Conservation (phyloP, 1,140 invertebrate species). For the Drosophila bocqueti region DNA sequence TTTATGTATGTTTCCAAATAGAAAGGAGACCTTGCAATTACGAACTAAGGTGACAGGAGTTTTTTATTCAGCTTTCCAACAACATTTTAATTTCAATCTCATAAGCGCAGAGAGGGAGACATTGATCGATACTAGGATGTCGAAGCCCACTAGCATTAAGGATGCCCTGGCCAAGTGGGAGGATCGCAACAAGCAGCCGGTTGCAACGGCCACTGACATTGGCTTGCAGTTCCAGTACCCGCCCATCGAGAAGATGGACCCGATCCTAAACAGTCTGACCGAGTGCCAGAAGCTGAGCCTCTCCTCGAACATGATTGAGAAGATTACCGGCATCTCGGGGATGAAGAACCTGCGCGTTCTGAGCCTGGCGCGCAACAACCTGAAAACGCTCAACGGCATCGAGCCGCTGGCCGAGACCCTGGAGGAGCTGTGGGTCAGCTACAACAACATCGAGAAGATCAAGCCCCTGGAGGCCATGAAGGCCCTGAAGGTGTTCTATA, state of each 20-base stretch:
- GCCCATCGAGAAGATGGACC: constrained; percentile 93
- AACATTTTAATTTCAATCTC: neutral
- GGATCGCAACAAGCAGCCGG: constrained; percentile 89
- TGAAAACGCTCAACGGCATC: constrained; percentile 94
- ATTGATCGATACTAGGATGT: constrained; percentile 29
- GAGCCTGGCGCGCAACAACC: constrained; percentile 94
- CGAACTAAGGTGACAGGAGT: no score
- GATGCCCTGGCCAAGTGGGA: constrained; percentile 93
- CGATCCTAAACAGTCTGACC: constrained; percentile 87
- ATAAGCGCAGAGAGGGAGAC: neutral
- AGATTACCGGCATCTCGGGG: constrained; percentile 91
- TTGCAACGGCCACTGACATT: constrained; percentile 90
- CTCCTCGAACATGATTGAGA: constrained; percentile 97
- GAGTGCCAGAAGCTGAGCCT: constrained; percentile 93
- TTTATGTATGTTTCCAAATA: neutral
- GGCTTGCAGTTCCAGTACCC: constrained; percentile 92
- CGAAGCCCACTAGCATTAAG: constrained; percentile 89
- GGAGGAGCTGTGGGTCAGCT: constrained; percentile 97
- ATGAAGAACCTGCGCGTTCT: constrained; percentile 94
- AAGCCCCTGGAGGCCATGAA: constrained; percentile 94
- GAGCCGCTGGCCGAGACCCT: constrained; percentile 94
- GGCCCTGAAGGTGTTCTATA: constrained; percentile 93
- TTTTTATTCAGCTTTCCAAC: neutral
- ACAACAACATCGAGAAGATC: constrained; percentile 96
- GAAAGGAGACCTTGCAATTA: neutral